phyloP scores from a whole-genome alignment of 2,797 vertebrate species.

The Percopsis omiscomaycus region DNA sequence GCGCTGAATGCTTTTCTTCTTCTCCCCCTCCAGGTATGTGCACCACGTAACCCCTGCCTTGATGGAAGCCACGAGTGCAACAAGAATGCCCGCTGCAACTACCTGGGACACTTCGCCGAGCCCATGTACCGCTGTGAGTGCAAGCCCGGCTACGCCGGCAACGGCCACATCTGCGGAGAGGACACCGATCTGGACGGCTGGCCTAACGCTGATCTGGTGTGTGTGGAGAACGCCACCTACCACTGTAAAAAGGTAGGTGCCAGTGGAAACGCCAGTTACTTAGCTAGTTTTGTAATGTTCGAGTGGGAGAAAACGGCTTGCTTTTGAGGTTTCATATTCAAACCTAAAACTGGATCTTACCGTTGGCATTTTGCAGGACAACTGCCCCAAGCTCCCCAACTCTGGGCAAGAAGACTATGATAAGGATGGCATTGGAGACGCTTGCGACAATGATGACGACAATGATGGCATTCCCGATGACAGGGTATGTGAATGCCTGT shows the following conservation, averaged over 20 bases:
- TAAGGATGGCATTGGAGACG: conserved; percentile 93
- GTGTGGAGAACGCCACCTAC: conserved; percentile 96
- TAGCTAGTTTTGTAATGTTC: too few species aligned
- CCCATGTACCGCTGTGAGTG: conserved; percentile 98
- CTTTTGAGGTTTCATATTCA: neutral
- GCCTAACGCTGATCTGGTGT: conserved; percentile 92
- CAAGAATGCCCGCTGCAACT: conserved; percentile 95
- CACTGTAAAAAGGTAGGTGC: conserved; percentile 92
- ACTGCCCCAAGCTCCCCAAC: conserved; percentile 96
- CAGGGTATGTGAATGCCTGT: conserved; percentile 75
- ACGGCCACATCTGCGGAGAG: conserved; percentile 97
- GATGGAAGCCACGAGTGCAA: conserved; percentile 96
- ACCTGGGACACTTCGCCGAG: conserved; percentile 94
- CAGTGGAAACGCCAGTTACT: too few species aligned
- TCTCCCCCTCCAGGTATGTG: conserved; percentile 83
- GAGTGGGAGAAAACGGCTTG: too few species aligned
- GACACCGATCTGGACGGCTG: conserved; percentile 97
- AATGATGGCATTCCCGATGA: conserved; percentile 93
- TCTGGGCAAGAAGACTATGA: conserved; percentile 98
- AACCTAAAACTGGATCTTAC: neutral
- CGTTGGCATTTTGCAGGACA: conserved; percentile 80
- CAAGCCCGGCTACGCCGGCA: conserved; percentile 94
- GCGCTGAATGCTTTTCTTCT: neutral
- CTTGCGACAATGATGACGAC: conserved; percentile 93
- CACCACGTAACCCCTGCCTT: conserved; percentile 91